Base-by-base conservation (phyloP, 37 sponge, comb jelly and placozoan species). In the Tethya wilhelma region DNA sequence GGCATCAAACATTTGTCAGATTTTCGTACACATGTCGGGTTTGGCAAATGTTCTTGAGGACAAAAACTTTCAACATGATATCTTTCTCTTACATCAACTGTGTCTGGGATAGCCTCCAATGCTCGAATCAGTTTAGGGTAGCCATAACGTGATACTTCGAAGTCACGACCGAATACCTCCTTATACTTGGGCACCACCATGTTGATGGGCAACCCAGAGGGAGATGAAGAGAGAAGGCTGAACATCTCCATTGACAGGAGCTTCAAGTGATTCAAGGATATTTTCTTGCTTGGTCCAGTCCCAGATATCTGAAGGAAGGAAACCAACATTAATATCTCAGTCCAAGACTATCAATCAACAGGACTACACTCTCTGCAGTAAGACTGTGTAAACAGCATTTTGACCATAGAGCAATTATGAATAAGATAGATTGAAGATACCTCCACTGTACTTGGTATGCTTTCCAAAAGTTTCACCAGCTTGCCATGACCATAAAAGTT, bases 31-130 rank as follows among this genome's bases (percentile, higher is more conserved):
- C n/a, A n/a, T n/a, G n/a, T n/a, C 9, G 53, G 14, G 53, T 49
- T 49, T 14, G 14, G n/a, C n/a, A n/a, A n/a, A n/a, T n/a, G n/a
- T n/a, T n/a, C n/a, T n/a, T n/a, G n/a, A n/a, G n/a, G n/a, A n/a
- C n/a, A n/a, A n/a, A n/a, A n/a, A n/a, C n/a, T n/a, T n/a, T n/a
- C n/a, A n/a, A n/a, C n/a, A n/a, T n/a, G n/a, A n/a, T n/a, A n/a
- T n/a, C n/a, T 19, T 4, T 22, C 0, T 73, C 84, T 78, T 43
- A 88, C 88, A n/a, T 75, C 43, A 75, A 85, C 64, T 17, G 76
- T 37, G 56, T 93, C 82, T 34, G 77, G 78, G 8, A 93, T 71
- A 1, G 80, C 86, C 59, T 85, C 86, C 62, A 88, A 65, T 4
- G 85, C 67, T 29, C 43, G 45, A 31, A 79, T 75, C 67, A 85